These are phyloP conservation scores for Hylaea fasciaria DNA, from an alignment of 2,888 invertebrate species.

Conservation along the genomic window DNA sequence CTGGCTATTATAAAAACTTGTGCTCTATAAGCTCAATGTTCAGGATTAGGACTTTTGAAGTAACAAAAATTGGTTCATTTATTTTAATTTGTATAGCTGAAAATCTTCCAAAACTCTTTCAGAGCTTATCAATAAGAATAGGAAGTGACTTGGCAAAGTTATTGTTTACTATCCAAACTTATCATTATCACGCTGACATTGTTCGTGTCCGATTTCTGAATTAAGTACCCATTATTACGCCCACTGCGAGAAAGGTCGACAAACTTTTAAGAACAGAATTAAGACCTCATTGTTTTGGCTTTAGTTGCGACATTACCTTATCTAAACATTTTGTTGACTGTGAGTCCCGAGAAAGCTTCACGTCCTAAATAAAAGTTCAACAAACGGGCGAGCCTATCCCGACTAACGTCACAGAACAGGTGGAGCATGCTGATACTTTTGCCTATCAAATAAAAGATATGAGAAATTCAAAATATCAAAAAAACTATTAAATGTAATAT, in stretches of 20 bases:
- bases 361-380: conserved; percentile 59
- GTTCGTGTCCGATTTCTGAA: conserved; percentile 44
- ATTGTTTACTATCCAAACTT: conserved; percentile 32
- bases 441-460: not conserved
- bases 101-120: not conserved
- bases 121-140: conserved; percentile 17
- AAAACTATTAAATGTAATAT: too few relatives aligned
- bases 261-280: conserved; percentile 71
- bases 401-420: conserved; percentile 1
- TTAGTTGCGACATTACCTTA: conserved; percentile 74
- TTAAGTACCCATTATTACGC: conserved; percentile 50
- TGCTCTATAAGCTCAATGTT: too few relatives aligned
- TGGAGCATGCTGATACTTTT: conserved; percentile 1
- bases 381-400: conserved; percentile 46
- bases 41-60: too few relatives aligned
- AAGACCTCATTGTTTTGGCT: conserved; percentile 76
- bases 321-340: conserved; percentile 66
- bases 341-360: conserved; percentile 57
- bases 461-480: not conserved
- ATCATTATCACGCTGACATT: conserved; percentile 49
- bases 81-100: not conserved
- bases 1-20: too few relatives aligned
- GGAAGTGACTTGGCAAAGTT: conserved; percentile 25
- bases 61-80: too few relatives aligned
- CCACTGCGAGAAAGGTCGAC: conserved; percentile 62